Evolutionary conservation across 2,888 invertebrate species (phyloP).

Genomic region (Automeris io): DNA sequence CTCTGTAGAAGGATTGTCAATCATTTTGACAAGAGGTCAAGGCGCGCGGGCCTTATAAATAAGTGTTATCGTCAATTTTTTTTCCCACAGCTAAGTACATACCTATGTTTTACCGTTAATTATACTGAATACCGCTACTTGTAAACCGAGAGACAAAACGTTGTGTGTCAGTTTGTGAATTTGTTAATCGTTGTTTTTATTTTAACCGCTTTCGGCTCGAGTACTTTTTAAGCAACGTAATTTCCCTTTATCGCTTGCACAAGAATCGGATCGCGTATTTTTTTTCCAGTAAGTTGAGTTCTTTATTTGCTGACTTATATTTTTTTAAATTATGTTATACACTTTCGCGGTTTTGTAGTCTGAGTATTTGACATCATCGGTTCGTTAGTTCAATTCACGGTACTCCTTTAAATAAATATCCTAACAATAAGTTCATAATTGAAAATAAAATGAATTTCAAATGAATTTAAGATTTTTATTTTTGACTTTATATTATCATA

Average conservation of each 20-base stretch:
- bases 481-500: too few relatives aligned
- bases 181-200: neutral
- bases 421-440: too few relatives aligned
- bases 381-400: too few relatives aligned
- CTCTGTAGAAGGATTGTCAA: slow-evolving; percentile 21
- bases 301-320: too few relatives aligned
- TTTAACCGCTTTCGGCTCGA: neutral
- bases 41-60: slow-evolving; percentile 16
- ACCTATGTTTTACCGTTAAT: slow-evolving; percentile 28
- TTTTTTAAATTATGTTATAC: too few relatives aligned
- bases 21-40: slow-evolving; percentile 4
- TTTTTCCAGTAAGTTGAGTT: neutral
- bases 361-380: too few relatives aligned
- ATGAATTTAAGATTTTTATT: too few relatives aligned
- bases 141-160: slow-evolving; percentile 7
- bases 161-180: neutral
- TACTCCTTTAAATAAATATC: too few relatives aligned
- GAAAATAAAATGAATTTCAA: too few relatives aligned
- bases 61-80: slow-evolving; percentile 16
- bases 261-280: neutral
- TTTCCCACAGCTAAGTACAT: slow-evolving; percentile 18
- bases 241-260: neutral
- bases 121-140: slow-evolving; percentile 14
- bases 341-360: too few relatives aligned
- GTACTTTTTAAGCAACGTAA: neutral